Conservation (phyloP, 1,140 invertebrate genomes). For the Teleopsis dalmanni region DNA sequence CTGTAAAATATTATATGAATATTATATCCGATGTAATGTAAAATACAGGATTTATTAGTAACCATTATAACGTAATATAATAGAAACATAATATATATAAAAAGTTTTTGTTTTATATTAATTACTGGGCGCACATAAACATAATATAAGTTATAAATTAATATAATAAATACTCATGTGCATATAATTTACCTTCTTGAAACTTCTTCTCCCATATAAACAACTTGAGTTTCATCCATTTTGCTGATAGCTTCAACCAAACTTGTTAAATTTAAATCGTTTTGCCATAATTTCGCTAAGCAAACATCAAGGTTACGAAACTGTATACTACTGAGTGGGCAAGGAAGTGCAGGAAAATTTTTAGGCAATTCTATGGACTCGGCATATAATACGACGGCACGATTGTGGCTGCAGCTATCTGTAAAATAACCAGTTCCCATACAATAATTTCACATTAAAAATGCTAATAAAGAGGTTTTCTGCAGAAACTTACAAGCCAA, state of each 20-base stretch:
- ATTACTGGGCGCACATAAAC: no score
- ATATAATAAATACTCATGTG: background rate
- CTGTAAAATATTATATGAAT: no score
- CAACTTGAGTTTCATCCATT: conserved; percentile 10
- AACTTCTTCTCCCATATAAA: conserved; percentile 36
- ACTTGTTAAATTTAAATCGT: conserved; percentile 1
- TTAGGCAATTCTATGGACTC: conserved; percentile 29
- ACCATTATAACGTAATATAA: no score
- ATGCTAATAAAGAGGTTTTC: no score
- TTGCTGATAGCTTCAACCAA: conserved; percentile 4
- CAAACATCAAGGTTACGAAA: conserved; percentile 14
- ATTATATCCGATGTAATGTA: no score
- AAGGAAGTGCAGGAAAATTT: conserved; percentile 28
- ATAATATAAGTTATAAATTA: background rate
- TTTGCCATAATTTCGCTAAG: background rate
- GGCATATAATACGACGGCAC: conserved; percentile 32
- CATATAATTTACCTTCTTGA: conserved; percentile 23
- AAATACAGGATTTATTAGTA: no score
- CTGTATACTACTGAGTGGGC: conserved; percentile 19
- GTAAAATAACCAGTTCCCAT: no score
- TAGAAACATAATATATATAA: no score
- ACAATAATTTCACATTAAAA: no score
- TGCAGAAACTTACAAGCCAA: no score
- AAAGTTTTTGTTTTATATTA: no score
- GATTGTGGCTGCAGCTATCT: conserved; percentile 41